Base-by-base conservation (phyloP, 1,140 invertebrate species). In the Anoplolepis gracilipes region DNA sequence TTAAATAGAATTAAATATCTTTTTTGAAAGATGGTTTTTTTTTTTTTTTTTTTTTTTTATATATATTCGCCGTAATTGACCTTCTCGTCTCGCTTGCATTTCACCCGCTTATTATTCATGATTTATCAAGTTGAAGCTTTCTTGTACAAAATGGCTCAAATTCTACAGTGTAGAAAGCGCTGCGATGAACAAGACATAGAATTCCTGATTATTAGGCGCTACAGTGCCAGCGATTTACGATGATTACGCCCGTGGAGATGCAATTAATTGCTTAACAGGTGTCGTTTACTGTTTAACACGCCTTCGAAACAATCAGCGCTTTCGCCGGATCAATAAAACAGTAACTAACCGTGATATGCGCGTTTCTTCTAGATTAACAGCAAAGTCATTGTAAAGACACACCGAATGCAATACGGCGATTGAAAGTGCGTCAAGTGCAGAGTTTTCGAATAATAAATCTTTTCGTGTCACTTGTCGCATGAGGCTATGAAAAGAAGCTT, bases 211-310 rank as follows among this genome's bases (percentile, higher is more conserved):
- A 82, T 73, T 82, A 46, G 78, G 11, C 42, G 49, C 28, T 59
- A n/a, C 42, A 33, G 49, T 22, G 67, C 8, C 53, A n/a, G 13
- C 36, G 67, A 70, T 81, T 81, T 81, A 72, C 49, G 78, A 73
- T 73, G 36, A 82, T 82, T 59, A 82, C 59, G 53, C 57, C 28
- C 28, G 78, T 36, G 36, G 36, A 81, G 53, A 82, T 82, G 61
- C 39, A 73, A 25, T 82, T 82, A 82, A 82, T 82, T 59, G 78
- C 78, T 82, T 82, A 82, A 82, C 55, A 82, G 78, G 36, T 82
- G 67, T 57, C 67, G 78, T 82, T 72, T 72, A 59, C 78, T 39
- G 78, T 13, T 82, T 57, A 59, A 39, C 55, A 33, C 36, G 78
- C n/a, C 53, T 57, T 8, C 67, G 78, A 49, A 49, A 39, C 49